Percentiles rank a stretch among this genome's conserved stretches.
phyloP scores from a whole-genome alignment of 1,140 invertebrate species.

The Armadillidium nasatum region DNA sequence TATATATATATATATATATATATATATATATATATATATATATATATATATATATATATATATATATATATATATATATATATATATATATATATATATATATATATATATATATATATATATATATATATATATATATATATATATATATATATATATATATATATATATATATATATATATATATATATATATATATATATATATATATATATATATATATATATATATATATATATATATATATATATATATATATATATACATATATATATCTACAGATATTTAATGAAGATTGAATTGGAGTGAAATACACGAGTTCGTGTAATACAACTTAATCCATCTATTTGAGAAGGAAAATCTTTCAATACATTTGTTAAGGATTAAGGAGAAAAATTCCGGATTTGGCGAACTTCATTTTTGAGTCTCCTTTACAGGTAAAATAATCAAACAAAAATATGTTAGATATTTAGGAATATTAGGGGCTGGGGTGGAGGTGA shows the following conservation, averaged over 20 bases:
- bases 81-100: neutral
- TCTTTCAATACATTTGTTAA: neutral
- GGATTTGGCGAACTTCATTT: too few species aligned
- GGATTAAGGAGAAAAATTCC: neutral
- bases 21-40: neutral
- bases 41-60: constrained; percentile 1
- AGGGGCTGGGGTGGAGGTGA: too few species aligned
- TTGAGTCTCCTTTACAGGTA: too few species aligned
- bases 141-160: constrained; percentile 15
- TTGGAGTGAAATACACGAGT: neutral
- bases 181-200: neutral
- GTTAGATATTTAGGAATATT: too few species aligned
- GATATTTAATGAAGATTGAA: too few species aligned
- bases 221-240: neutral
- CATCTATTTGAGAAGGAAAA: neutral
- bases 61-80: neutral
- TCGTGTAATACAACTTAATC: neutral
- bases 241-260: neutral
- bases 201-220: neutral
- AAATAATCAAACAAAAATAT: too few species aligned
- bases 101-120: neutral
- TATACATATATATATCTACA: too few species aligned
- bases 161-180: constrained; percentile 15
- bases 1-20: neutral
- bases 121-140: constrained; percentile 15